These are phyloP conservation scores for Pelodytes ibericus DNA, from an alignment of 2,797 vertebrate genomes.

Conservation along the genomic window DNA sequence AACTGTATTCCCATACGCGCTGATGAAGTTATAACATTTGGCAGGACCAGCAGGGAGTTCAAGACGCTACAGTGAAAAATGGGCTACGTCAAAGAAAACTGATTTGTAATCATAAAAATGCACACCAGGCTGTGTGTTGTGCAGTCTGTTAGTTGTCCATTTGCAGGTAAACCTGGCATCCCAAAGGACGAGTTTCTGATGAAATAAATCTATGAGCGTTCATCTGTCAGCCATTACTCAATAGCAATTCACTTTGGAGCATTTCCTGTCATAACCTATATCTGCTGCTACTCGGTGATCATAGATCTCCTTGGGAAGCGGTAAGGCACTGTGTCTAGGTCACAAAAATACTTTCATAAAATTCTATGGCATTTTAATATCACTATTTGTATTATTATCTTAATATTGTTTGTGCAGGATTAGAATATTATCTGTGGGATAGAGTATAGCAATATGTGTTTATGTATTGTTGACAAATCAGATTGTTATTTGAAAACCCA, in stretches of 20 bases:
- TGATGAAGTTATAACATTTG: slow-evolving; percentile 73
- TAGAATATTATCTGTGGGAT: too few species aligned
- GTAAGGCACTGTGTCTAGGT: slow-evolving; percentile 22
- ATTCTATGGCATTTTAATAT: not conserved
- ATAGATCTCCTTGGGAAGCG: slow-evolving; percentile 41
- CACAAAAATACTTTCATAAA: slow-evolving; percentile 1
- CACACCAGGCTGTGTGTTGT: slow-evolving; percentile 42
- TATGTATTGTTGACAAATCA: too few species aligned
- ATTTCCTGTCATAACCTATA: slow-evolving; percentile 49
- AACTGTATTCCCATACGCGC: slow-evolving; percentile 65
- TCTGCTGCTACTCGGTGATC: slow-evolving; percentile 28
- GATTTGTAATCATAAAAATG: slow-evolving; percentile 67
- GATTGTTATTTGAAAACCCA: too few species aligned
- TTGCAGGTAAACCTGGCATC: slow-evolving; percentile 53
- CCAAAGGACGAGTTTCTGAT: slow-evolving; percentile 53
- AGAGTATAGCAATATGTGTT: too few species aligned
- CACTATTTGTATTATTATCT: slow-evolving; percentile 4
- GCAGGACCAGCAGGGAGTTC: slow-evolving; percentile 63
- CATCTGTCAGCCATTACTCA: slow-evolving; percentile 57
- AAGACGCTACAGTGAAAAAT: slow-evolving; percentile 70
- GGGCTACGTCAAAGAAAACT: slow-evolving; percentile 69
- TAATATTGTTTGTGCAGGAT: too few species aligned
- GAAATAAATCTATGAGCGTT: slow-evolving; percentile 56
- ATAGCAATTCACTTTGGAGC: slow-evolving; percentile 50
- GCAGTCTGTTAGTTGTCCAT: slow-evolving; percentile 51